Evolutionary conservation across 2,888 invertebrate genomes (phyloP).

Genomic region (Monopis laevigella): DNA sequence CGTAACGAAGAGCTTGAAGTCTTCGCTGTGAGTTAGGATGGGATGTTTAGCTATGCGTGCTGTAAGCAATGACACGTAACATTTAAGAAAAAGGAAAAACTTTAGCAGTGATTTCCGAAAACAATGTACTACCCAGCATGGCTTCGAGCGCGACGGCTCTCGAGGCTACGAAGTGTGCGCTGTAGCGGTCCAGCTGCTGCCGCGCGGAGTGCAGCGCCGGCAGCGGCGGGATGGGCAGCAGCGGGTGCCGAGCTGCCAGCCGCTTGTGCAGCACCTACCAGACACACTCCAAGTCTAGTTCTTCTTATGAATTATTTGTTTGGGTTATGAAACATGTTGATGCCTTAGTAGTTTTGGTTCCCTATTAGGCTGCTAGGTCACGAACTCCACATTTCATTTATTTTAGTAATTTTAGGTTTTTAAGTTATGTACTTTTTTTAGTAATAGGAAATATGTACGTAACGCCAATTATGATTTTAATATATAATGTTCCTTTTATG

Average conservation of each 20-base stretch:
- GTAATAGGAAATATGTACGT: too few species aligned
- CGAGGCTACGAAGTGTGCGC: constrained; percentile 43
- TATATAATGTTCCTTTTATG: too few species aligned
- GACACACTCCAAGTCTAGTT: too few species aligned
- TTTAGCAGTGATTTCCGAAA: background rate
- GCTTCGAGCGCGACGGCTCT: constrained; percentile 40
- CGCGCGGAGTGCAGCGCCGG: constrained; percentile 53
- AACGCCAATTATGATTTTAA: too few species aligned
- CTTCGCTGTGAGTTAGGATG: constrained; percentile 51
- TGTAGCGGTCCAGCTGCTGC: constrained; percentile 52
- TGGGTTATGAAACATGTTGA: too few species aligned
- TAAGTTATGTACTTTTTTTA: too few species aligned
- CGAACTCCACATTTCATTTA: too few species aligned
- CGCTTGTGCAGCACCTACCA: constrained; percentile 44
- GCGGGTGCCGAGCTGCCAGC: constrained; percentile 30
- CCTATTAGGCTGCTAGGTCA: too few species aligned
- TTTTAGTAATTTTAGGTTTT: too few species aligned
- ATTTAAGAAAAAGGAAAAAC: background rate
- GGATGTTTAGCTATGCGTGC: constrained; percentile 55
- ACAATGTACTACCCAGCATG: constrained; percentile 48
- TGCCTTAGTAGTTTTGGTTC: too few species aligned
- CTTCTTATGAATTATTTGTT: too few species aligned
- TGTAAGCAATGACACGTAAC: constrained; percentile 21
- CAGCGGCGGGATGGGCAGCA: constrained; percentile 44
- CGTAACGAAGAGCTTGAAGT: constrained; percentile 45